These are phyloP conservation scores for Rutilus rutilus DNA, from an alignment of 2,113 vertebrate genomes.

Conservation along the genomic window DNA sequence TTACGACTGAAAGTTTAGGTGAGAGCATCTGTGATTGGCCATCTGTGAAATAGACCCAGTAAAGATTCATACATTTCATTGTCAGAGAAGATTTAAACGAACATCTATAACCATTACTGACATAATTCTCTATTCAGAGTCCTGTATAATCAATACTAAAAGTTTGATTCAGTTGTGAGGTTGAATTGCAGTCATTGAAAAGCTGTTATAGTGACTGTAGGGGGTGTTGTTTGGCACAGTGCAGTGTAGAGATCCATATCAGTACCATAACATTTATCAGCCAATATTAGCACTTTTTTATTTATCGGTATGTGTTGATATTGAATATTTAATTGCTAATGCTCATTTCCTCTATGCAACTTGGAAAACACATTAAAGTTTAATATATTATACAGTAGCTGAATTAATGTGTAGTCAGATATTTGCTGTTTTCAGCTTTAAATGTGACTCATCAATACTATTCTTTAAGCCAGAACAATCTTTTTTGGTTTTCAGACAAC, in stretches of 20 bases:
- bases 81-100: neutral
- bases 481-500: neutral
- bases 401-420: neutral
- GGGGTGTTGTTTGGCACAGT: neutral
- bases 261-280: neutral
- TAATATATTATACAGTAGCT: neutral
- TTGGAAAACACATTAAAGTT: neutral
- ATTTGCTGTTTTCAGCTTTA: neutral
- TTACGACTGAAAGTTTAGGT: slow-evolving; percentile 5
- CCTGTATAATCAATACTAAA: slow-evolving; percentile 14
- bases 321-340: too few species aligned
- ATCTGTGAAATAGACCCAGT: slow-evolving; percentile 23
- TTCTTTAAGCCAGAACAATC: neutral
- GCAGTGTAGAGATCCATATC: neutral
- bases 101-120: slow-evolving; percentile 15
- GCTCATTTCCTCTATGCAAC: too few species aligned
- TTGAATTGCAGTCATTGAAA: slow-evolving; percentile 15
- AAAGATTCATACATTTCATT: slow-evolving; percentile 8
- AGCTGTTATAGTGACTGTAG: neutral
- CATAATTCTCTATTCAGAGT: neutral
- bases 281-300: neutral
- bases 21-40: slow-evolving; percentile 10
- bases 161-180: slow-evolving; percentile 27
- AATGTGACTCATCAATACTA: neutral
- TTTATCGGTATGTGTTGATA: too few species aligned